A percentile compares a stretch with the other conserved stretches of the same genome.
These are phyloP conservation scores for Marisa cornuarietis DNA, from an alignment of 1,140 invertebrate species.

Conservation along the genomic window DNA sequence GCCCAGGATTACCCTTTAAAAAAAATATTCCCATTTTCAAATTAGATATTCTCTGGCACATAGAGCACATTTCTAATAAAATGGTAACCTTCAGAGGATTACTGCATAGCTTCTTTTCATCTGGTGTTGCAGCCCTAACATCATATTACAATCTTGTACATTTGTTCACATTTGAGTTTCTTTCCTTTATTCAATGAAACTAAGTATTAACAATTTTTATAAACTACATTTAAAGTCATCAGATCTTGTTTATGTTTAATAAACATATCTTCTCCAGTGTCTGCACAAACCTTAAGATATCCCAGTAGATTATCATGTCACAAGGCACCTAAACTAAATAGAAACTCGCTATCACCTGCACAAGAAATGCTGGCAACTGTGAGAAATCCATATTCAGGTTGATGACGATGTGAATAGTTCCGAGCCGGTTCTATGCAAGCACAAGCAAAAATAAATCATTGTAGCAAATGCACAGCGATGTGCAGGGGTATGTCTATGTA, in stretches of 20 bases:
- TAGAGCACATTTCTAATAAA: not conserved
- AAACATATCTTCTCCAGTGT: not conserved
- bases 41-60: not conserved
- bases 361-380: conserved; percentile 58
- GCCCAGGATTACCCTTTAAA: conserved; percentile 57
- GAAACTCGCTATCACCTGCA: conserved; percentile 43
- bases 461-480: too few relatives aligned
- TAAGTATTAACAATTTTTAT: too few relatives aligned
- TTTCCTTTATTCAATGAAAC: not conserved
- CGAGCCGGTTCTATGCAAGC: conserved; percentile 44
- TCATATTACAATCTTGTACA: not conserved
- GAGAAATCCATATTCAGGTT: conserved; percentile 61
- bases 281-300: not conserved
- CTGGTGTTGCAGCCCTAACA: not conserved
- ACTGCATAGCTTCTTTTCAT: not conserved
- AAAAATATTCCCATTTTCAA: not conserved
- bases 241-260: not conserved
- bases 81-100: not conserved
- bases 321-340: not conserved
- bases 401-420: conserved; percentile 61
- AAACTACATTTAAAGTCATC: too few relatives aligned
- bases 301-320: not conserved
- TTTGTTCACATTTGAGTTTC: not conserved
- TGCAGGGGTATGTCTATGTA: too few relatives aligned
- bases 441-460: too few relatives aligned